Evolutionary conservation across 2,888 invertebrate species (phyloP), one percentile per base, ranked within the genome.

Genomic region (Melanchra persicariae): DNA sequence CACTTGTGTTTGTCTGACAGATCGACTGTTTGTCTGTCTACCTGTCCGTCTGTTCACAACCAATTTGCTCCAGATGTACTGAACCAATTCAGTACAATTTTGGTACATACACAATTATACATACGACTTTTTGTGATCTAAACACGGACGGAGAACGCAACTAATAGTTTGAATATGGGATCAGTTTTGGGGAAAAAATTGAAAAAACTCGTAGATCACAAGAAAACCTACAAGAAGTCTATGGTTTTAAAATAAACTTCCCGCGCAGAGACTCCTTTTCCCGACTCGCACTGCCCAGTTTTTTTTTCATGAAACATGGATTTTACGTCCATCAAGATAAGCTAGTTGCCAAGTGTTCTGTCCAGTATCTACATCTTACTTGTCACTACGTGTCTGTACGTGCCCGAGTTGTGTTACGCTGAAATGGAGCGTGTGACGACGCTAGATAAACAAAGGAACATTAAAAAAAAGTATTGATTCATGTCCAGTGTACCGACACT

Each of bases 371-470:
- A 43, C 64, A 59, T 66, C 54, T 61, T 47, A 52, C 72, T 65
- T 47, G 45, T 77, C 52, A 22, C 34, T 40, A 63, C 59, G 8
- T 49, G 67, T 74, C 37, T 12, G 54, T 54, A 65, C 67, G 52
- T 72, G 77, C 47, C 61, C 65, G 19, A 59, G 15, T 59, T 67
- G 61, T 74, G 74, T 78, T 70, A 52, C 19, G 40, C 30, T 63
- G 62, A 70, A 78, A 66, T 63, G 43, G 55, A 77, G 49, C 78
- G 49, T 75, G 62, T 65, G 79, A 77, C 57, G 51, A 51, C 24
- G 12, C 26, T 0, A 55, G 66, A 79, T 70, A 70, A 60, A 79
- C 22, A 54, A 24, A 68, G 19, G 9, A 55, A 57, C 49, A 74
- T 61, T 69, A 76, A 57, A 66, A 43, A 34, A 63, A 75, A 30